phyloP scores from a whole-genome alignment of 2,888 invertebrate species.

The Scaptomyza polygonia region DNA sequence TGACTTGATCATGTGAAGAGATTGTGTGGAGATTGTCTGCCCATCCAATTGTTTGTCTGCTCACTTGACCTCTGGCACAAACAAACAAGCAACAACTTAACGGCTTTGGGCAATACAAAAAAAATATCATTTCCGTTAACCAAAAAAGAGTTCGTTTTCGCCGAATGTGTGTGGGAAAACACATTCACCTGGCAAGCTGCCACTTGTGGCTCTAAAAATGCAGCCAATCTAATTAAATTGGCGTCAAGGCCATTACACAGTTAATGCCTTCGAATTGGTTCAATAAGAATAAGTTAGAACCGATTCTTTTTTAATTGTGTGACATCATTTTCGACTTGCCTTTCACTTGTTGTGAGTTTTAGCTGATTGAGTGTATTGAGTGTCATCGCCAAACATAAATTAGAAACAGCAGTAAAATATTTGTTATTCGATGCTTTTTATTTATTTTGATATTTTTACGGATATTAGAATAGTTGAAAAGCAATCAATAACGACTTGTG shows the following conservation, averaged over 20 bases:
- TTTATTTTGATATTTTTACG: conserved; percentile 64
- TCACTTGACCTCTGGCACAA: conserved; percentile 69
- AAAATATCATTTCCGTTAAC: conserved; percentile 72
- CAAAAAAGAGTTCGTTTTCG: conserved; percentile 26
- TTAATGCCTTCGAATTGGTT: conserved; percentile 45
- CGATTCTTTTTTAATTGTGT: conserved; percentile 30
- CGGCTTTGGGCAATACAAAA: conserved; percentile 59
- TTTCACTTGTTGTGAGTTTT: conserved; percentile 48
- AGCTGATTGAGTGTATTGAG: conserved; percentile 69
- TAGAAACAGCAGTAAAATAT: conserved; percentile 23
- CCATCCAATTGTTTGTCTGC: conserved; percentile 47
- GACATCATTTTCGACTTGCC: conserved; percentile 55
- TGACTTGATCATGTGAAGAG: conserved; percentile 46
- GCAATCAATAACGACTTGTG: conserved; percentile 69
- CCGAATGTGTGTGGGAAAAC: conserved; percentile 66
- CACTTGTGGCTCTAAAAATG: conserved; percentile 51
- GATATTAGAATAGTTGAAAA: conserved; percentile 69
- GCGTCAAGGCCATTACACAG: conserved; percentile 61
- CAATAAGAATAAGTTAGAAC: conserved; percentile 40
- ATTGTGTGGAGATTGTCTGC: conserved; percentile 48
- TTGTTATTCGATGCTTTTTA: no score
- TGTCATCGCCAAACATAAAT: conserved; percentile 61
- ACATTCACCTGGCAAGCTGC: conserved; percentile 65
- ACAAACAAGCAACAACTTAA: conserved; percentile 54
- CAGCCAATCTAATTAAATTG: conserved; percentile 45